Base-by-base conservation (phyloP, 2,888 invertebrate species). In the Pandemis cinnamomeana region DNA sequence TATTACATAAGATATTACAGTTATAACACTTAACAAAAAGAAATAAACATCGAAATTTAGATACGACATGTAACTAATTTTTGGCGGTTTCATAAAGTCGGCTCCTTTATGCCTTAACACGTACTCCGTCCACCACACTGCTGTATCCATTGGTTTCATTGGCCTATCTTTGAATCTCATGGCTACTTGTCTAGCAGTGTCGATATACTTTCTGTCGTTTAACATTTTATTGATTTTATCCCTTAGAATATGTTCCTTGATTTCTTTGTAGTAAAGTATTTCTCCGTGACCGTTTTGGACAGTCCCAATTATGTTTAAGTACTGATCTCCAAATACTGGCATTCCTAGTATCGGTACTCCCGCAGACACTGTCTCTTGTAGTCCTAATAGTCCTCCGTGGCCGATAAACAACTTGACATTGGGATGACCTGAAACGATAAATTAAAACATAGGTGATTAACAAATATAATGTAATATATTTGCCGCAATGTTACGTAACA, bases 21-120 rank as follows among this genome's bases (percentile, higher is more conserved):
- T 27, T 8, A 67, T 11, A 10, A 75, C 13, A 0, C 89, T 11
- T 1, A 91, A 79, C 77, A 94, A 91, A 13, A 84, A 91, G 53
- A 95, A 58, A 55, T 71, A 86, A 46, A 96, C 90, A 82, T 96
- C 96, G 5, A 95, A 75, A 51, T 94, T 79, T 36, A 88, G 75
- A 75, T 88, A 88, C 78, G 92, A 89, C 80, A 91, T 87, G 78
- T 91, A 88, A 5, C 85, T 84, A 75, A 95, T 81, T 71, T 90
- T 83, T 1, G 82, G 81, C 7, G 77, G 77, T 68, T 76, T 80
- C 75, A 82, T 78, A 64, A 79, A 79, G 27, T 67, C 61, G 11
- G 80, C 81, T 60, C 81, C 81, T 76, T 81, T 80, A 44, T 82
- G 78, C 60, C 81, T 75, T n/a, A 81, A 78, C 4, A 80, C 78